Conservation (phyloP, 2,113 vertebrate genomes). For the Psittacus erithacus region DNA sequence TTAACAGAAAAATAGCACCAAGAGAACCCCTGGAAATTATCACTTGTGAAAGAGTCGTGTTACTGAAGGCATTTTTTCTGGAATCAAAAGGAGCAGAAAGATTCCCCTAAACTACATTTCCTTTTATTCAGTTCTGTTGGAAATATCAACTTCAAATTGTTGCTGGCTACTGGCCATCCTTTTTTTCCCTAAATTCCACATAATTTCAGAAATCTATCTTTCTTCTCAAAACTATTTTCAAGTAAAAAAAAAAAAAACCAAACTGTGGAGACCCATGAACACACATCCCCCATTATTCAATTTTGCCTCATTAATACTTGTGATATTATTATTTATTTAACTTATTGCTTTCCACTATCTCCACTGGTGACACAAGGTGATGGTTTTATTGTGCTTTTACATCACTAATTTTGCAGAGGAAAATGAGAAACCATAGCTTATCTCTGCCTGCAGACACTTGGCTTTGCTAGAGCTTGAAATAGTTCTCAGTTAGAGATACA, state of each 20-base stretch:
- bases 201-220: constrained; percentile 24
- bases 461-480: constrained; percentile 61
- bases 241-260: not conserved
- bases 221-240: constrained; percentile 45
- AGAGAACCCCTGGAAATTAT: not conserved
- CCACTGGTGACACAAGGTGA: constrained; percentile 35
- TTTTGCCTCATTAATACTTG: not conserved
- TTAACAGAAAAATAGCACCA: not conserved
- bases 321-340: not conserved
- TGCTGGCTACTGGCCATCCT: not conserved
- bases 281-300: not conserved
- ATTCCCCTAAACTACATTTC: not conserved
- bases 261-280: not conserved
- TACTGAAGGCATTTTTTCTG: not conserved
- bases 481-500: constrained; percentile 66
- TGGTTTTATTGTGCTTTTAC: constrained; percentile 68
- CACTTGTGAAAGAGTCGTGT: not conserved
- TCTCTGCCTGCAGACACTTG: constrained; percentile 75
- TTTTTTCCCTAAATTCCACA: not conserved
- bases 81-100: not conserved
- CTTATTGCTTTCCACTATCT: not conserved
- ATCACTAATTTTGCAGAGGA: constrained; percentile 74
- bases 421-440: constrained; percentile 72
- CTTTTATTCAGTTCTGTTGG: not conserved
- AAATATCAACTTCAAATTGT: not conserved